Percentiles rank a stretch among this genome's conserved stretches.
These are phyloP conservation scores for Hololepta plana DNA, from an alignment of 2,888 invertebrate genomes.

Conservation along the genomic window DNA sequence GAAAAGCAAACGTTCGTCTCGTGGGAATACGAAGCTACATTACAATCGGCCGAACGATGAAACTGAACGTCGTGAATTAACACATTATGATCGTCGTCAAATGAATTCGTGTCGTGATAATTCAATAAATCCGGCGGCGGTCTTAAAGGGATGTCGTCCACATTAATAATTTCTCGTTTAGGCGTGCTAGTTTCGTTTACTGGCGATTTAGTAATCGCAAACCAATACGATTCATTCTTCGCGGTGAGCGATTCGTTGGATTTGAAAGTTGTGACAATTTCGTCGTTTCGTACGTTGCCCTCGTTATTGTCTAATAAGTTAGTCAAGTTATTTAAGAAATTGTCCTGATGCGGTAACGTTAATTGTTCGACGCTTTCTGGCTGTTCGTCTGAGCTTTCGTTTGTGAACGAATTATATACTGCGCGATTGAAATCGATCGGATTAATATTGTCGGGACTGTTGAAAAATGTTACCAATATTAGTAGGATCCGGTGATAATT, in stretches of 20 bases:
- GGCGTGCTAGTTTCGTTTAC: conserved; percentile 2
- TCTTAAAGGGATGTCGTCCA: conserved; percentile 22
- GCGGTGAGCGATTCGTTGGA: conserved; percentile 13
- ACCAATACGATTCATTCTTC: conserved; percentile 24
- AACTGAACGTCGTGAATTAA: conserved; percentile 17
- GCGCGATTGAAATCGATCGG: too few relatives aligned
- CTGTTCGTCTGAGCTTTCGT: too few relatives aligned
- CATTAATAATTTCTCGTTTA: conserved; percentile 13
- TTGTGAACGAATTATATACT: too few relatives aligned
- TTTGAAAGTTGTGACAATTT: conserved; percentile 16
- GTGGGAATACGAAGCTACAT: conserved; percentile 14
- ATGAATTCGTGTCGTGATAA: conserved; percentile 3
- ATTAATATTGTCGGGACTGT: too few relatives aligned
- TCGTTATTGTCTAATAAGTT: too few relatives aligned
- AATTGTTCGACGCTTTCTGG: too few relatives aligned
- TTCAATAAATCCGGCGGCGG: conserved; percentile 18
- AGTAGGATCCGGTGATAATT: too few relatives aligned
- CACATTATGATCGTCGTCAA: conserved; percentile 1
- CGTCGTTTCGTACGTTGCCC: too few relatives aligned
- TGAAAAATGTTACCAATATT: too few relatives aligned
- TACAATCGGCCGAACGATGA: conserved; percentile 14
- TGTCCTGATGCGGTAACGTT: too few relatives aligned
- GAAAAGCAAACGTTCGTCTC: conserved; percentile 14
- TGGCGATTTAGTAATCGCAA: conserved; percentile 17
- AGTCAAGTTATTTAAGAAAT: too few relatives aligned